A percentile compares a stretch with the other conserved stretches of the same genome.
Evolutionary conservation across 2,888 invertebrate species (phyloP).

Genomic region (Rambutsinella grinnellia): DNA sequence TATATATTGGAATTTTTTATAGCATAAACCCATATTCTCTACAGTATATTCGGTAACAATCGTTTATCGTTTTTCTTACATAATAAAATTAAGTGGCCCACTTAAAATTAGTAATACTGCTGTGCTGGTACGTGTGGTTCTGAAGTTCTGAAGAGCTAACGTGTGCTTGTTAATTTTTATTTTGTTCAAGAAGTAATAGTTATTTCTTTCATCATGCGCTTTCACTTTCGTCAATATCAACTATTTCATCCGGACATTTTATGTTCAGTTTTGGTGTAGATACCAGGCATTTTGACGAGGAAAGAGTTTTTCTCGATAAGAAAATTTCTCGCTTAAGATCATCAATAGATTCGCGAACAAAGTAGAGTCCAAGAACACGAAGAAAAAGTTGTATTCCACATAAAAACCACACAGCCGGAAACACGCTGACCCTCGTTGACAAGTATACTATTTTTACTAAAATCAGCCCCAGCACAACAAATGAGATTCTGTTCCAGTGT

Average conservation of each 20-base stretch:
- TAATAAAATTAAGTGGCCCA: no score
- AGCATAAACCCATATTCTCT: no score
- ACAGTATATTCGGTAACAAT: no score
- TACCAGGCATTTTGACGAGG: conserved; percentile 15
- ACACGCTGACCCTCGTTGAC: conserved; percentile 25
- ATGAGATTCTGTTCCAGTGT: conserved; percentile 46
- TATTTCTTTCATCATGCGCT: no score
- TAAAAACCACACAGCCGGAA: conserved; percentile 52
- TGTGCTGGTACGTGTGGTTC: no score
- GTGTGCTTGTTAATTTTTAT: no score
- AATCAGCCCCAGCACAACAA: conserved; percentile 40
- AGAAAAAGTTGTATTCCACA: conserved; percentile 49
- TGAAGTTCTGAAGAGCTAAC: no score
- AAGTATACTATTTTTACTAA: conserved; percentile 53
- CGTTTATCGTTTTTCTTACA: no score
- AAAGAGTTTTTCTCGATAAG: conserved; percentile 19
- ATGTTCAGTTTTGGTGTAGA: no score
- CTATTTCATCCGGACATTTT: neutral
- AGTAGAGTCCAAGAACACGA: conserved; percentile 54
- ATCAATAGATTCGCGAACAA: conserved; percentile 57
- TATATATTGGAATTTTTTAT: no score
- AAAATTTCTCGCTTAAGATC: conserved; percentile 56
- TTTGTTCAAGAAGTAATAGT: no score
- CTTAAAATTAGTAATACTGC: no score
- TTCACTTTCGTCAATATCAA: neutral